phyloP scores from a whole-genome alignment of 1,140 invertebrate genomes.

The Ganaspis sp. region DNA sequence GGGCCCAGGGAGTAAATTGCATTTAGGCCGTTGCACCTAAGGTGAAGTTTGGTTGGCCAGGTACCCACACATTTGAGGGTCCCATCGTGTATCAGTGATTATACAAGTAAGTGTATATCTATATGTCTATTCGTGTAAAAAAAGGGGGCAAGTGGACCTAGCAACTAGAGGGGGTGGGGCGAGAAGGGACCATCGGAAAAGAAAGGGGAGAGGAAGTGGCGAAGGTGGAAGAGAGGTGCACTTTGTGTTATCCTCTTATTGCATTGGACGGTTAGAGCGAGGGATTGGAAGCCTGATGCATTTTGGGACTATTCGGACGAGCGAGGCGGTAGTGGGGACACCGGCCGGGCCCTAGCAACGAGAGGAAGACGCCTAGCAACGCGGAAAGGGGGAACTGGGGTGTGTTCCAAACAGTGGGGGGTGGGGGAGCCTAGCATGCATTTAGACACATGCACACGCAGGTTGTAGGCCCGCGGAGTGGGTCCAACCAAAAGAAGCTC shows the following conservation, averaged over 20 bases:
- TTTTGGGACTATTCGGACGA: slow-evolving; percentile 71
- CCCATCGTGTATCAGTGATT: slow-evolving; percentile 7
- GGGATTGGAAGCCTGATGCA: slow-evolving; percentile 61
- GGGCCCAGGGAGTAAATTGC: slow-evolving; percentile 69
- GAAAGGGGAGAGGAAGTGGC: slow-evolving; percentile 42
- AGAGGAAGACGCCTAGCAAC: slow-evolving; percentile 73
- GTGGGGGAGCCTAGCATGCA: slow-evolving; percentile 71
- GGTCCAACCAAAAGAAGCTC: slow-evolving; percentile 53
- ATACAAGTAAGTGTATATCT: slow-evolving; percentile 42
- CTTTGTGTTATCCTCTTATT: slow-evolving; percentile 41
- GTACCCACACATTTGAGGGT: slow-evolving; percentile 13
- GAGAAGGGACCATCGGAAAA: slow-evolving; percentile 37
- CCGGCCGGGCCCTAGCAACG: slow-evolving; percentile 71
- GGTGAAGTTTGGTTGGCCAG: slow-evolving; percentile 38
- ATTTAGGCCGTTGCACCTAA: slow-evolving; percentile 71
- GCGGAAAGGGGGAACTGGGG: slow-evolving; percentile 53
- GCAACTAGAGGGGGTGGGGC: slow-evolving; percentile 68
- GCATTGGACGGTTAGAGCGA: slow-evolving; percentile 62
- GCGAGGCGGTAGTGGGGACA: slow-evolving; percentile 45
- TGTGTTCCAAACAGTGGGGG: slow-evolving; percentile 47
- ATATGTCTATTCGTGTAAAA: slow-evolving; percentile 55
- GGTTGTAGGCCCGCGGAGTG: slow-evolving; percentile 49
- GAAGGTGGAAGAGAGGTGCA: slow-evolving; percentile 25
- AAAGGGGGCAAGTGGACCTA: slow-evolving; percentile 72
- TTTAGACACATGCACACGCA: slow-evolving; percentile 70